Conservation (phyloP, 2,888 invertebrate genomes). For the Silvanus unidentatus region DNA sequence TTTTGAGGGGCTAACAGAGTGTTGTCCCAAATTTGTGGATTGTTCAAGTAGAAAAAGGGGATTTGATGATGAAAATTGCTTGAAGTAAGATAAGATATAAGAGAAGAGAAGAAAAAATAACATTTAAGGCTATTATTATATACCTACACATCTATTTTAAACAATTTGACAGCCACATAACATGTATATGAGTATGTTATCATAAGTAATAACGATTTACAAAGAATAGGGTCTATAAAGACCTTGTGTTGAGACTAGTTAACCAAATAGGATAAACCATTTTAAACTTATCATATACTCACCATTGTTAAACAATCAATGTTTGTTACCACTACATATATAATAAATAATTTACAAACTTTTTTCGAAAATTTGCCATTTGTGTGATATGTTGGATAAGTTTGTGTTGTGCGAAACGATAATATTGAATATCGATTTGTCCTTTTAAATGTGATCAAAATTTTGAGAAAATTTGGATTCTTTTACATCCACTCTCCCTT, state of each 20-base stretch:
- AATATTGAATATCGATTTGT: too few species aligned
- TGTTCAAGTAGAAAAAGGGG: too few species aligned
- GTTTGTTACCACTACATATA: conserved; percentile 31
- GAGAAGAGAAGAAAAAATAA: too few species aligned
- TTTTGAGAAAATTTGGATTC: too few species aligned
- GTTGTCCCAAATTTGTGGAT: too few species aligned
- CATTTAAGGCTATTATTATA: conserved; percentile 36
- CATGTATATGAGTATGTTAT: conserved; percentile 15
- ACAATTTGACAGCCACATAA: conserved; percentile 33
- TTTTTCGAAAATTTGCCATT: conserved; percentile 7
- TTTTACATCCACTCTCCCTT: too few species aligned
- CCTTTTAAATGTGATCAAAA: too few species aligned
- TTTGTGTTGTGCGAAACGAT: too few species aligned
- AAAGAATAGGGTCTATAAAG: conserved; percentile 44
- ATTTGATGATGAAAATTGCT: too few species aligned
- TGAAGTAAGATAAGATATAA: too few species aligned
- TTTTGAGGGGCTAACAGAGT: too few species aligned
- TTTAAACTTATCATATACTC: conserved; percentile 39
- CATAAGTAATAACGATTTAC: conserved; percentile 35
- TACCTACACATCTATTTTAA: conserved; percentile 36
- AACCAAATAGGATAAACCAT: conserved; percentile 43
- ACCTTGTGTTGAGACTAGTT: conserved; percentile 40
- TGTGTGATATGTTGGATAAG: too few species aligned
- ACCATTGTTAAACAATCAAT: conserved; percentile 39
- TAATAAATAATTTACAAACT: conserved; percentile 6